phyloP scores from a whole-genome alignment of 2,797 vertebrate species.

The Sylvilagus floridanus region DNA sequence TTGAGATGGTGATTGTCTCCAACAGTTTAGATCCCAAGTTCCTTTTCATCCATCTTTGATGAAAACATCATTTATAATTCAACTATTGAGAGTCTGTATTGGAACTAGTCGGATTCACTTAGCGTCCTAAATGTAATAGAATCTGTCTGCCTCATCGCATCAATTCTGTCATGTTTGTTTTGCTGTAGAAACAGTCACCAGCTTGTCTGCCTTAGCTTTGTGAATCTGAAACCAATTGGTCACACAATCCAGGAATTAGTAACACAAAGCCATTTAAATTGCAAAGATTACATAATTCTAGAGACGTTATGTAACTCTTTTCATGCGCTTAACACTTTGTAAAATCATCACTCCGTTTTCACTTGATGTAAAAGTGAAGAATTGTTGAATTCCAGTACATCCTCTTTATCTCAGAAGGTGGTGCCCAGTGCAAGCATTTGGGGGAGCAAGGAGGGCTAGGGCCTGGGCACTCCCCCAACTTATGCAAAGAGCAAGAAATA shows the following conservation, averaged over 20 bases:
- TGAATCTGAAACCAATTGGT: conserved; percentile 52
- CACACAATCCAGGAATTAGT: background rate
- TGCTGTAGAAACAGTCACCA: conserved; percentile 53
- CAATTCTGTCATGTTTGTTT: conserved; percentile 47
- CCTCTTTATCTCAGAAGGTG: background rate
- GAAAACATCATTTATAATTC: conserved; percentile 56
- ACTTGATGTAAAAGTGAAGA: background rate
- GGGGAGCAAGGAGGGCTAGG: background rate
- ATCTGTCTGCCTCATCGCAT: conserved; percentile 46
- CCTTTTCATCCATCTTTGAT: conserved; percentile 8
- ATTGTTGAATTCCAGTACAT: background rate
- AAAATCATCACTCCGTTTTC: background rate
- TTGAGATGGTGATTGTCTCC: background rate
- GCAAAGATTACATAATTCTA: conserved; percentile 14
- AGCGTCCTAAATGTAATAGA: conserved; percentile 68
- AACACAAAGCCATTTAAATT: conserved; percentile 17
- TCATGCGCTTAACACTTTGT: background rate
- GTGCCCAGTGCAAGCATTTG: background rate
- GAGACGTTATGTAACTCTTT: background rate
- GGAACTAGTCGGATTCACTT: conserved; percentile 61
- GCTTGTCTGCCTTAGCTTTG: background rate
- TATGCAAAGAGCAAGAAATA: background rate
- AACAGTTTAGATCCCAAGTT: conserved; percentile 57
- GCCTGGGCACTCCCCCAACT: background rate
- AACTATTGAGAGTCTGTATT: conserved; percentile 43